Evolutionary conservation across 2,888 invertebrate genomes (phyloP).

Genomic region (Pasiphila rectangulata): DNA sequence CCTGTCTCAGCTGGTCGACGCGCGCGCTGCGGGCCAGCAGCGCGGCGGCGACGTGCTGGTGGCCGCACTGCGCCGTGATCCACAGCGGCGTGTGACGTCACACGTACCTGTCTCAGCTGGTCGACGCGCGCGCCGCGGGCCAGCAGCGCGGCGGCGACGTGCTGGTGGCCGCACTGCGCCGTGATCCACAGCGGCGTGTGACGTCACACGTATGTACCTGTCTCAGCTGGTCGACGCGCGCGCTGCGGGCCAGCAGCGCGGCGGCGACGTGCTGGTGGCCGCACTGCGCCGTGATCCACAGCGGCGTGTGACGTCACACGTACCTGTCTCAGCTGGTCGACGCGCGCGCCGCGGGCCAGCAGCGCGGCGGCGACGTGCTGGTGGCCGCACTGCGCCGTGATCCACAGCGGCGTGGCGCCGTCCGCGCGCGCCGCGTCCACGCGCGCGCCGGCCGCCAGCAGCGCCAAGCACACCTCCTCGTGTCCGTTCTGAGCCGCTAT

Average conservation of each 20-base stretch:
- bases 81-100: too few species aligned
- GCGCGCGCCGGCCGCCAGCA: constrained; percentile 87
- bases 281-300: constrained; percentile 98
- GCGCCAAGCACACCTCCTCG: constrained; percentile 86
- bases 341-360: constrained; percentile 87
- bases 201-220: background rate
- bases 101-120: too few species aligned
- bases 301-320: too few species aligned
- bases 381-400: constrained; percentile 97
- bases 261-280: constrained; percentile 92
- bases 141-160: too few species aligned
- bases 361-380: constrained; percentile 88
- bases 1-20: background rate
- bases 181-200: too few species aligned
- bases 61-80: too few species aligned
- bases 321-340: constrained; percentile 90
- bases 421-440: constrained; percentile 89
- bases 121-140: too few species aligned
- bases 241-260: constrained; percentile 83
- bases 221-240: background rate
- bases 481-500: constrained; percentile 97
- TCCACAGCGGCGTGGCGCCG: constrained; percentile 95
- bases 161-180: too few species aligned
- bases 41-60: too few species aligned
- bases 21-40: background rate